phyloP scores from a whole-genome alignment of 2,797 vertebrate genomes.

The Ibycter americanus region DNA sequence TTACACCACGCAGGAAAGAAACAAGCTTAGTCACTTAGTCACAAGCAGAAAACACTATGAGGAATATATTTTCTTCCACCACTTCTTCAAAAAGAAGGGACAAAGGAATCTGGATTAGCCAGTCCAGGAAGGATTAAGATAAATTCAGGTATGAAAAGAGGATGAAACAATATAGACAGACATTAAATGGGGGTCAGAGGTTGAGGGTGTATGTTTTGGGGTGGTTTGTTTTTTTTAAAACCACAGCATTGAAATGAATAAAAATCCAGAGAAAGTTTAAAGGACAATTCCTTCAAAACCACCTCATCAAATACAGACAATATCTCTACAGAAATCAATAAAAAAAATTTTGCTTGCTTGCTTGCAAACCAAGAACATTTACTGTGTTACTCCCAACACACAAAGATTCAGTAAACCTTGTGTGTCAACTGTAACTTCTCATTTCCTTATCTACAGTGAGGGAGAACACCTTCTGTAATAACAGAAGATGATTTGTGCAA shows the following conservation, averaged over 20 bases:
- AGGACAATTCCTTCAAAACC: not conserved
- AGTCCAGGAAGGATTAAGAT: not conserved
- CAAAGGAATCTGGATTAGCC: not conserved
- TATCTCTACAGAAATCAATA: not conserved
- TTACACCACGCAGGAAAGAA: not conserved
- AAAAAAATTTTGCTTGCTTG: not conserved
- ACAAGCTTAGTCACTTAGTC: not conserved
- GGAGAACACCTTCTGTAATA: not conserved
- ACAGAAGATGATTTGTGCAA: not conserved
- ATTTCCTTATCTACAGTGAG: not conserved
- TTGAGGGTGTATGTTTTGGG: accelerated
- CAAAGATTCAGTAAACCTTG: not conserved
- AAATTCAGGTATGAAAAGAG: not conserved
- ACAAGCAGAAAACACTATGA: not conserved
- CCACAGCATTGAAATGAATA: not conserved
- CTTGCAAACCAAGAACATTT: not conserved
- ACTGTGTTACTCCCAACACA: not conserved
- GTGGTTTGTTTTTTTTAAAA: not conserved
- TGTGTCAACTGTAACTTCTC: not conserved
- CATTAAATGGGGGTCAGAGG: not conserved
- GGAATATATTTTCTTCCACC: not conserved
- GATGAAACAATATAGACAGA: not conserved
- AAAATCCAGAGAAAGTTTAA: not conserved
- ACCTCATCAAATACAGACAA: not conserved
- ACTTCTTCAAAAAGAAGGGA: not conserved